A percentile compares a stretch with the other conserved stretches of the same genome.
Conservation (phyloP, 2,797 vertebrate genomes). For the Arrhamphus sclerolepis region DNA sequence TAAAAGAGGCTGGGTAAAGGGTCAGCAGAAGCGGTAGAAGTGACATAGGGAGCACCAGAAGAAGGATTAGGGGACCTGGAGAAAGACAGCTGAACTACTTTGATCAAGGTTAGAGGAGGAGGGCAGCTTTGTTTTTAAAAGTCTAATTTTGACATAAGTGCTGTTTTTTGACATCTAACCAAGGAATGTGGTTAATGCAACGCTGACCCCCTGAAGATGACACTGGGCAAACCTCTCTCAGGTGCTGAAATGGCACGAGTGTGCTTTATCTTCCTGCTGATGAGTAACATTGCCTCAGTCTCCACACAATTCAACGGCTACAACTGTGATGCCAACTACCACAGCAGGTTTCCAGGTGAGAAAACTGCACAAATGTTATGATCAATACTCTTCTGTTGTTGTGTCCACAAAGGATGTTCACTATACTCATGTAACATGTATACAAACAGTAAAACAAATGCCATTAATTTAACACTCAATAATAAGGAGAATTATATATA, state of each 20-base stretch:
- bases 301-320: constrained; percentile 95
- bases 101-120: constrained; percentile 65
- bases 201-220: constrained; percentile 76
- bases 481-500: too few species aligned
- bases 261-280: constrained; percentile 88
- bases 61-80: constrained; percentile 60
- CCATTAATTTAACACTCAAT: too few species aligned
- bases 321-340: constrained; percentile 94
- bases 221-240: constrained; percentile 59
- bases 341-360: constrained; percentile 99
- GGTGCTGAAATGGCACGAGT: constrained; percentile 89
- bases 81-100: constrained; percentile 46
- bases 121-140: constrained; percentile 39
- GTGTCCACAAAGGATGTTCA: too few species aligned
- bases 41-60: constrained; percentile 50
- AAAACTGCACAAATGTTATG: constrained; percentile 4
- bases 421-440: too few species aligned
- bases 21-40: constrained; percentile 53
- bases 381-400: not conserved
- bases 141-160: constrained; percentile 49
- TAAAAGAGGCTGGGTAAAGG: constrained; percentile 58
- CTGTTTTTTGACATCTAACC: constrained; percentile 36
- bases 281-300: constrained; percentile 80
- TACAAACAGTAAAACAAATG: too few species aligned
- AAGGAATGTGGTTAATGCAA: constrained; percentile 58